Evolutionary conservation across 53 echinoderm and acorn worm species (phyloP), one percentile per base, ranked within the genome.

Genomic region (Apostichopus leukothele): DNA sequence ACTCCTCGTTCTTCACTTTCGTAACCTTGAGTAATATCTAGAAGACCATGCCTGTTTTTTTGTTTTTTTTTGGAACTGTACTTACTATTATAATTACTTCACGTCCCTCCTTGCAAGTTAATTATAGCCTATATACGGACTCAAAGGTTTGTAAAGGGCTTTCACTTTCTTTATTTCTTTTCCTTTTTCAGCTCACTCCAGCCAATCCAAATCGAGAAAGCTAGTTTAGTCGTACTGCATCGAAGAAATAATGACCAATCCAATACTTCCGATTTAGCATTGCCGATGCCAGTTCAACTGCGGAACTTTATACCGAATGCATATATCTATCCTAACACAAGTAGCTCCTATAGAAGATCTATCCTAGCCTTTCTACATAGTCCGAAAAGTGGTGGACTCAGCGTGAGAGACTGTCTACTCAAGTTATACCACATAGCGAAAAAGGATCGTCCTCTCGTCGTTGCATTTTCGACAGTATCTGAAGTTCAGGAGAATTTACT

Each of bases 311-410:
- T 26, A 84, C 84, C 84, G 60, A 84, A 84, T 60, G 60, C 84
- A 16, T 84, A 59, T 20, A 25, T 63, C 60, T 84, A 60, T 60
- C 84, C 84, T 20, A 60, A 16, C 22, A 0, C 8, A 5, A 59
- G 16, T 22, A n/a, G 10, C 3, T 9, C 21, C n/a, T 12, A 25
- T 27, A 26, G 10, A 60, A 23, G 23, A 20, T 12, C 84, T n/a
- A 84, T 84, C 57, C 60, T 84, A 13, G 23, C 63, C 26, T 84
- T 84, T 60, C 55, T 84, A 53, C 84, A 84, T 14, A 63, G 21
- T 63, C 84, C 84, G 7, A 84, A 84, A 9, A 84, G 84, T 14
- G 84, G 84, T 9, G 84, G 84, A 23, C 60, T 63, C 20, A 84
- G 53, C 22, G 60, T 84, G 57, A 55, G 63, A 21, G 84, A 84